Evolutionary conservation across 2,797 vertebrate species (phyloP).

Genomic region (Catharus ustulatus): DNA sequence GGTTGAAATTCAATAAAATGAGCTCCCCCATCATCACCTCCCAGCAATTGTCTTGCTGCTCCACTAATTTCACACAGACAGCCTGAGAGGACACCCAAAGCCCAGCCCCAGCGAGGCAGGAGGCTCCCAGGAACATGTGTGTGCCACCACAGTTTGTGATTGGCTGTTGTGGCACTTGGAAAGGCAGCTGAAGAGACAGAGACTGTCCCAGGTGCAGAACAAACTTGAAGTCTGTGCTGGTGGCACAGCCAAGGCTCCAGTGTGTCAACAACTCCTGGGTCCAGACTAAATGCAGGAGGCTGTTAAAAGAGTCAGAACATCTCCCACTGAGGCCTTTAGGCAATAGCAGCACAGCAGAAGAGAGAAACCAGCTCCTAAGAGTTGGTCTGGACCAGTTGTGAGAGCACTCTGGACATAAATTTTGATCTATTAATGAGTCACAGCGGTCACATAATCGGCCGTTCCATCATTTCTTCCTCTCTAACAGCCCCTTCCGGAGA

Average conservation of each 20-base stretch:
- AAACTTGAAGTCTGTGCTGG: not conserved
- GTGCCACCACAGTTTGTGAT: constrained; percentile 24
- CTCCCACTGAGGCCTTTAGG: constrained; percentile 32
- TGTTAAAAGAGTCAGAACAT: not conserved
- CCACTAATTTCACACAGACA: not conserved
- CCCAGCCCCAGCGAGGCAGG: not conserved
- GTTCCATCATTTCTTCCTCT: constrained; percentile 16
- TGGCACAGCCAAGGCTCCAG: not conserved
- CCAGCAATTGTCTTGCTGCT: not conserved
- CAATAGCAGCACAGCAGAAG: not conserved
- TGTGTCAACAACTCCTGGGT: not conserved
- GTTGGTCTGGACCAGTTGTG: not conserved
- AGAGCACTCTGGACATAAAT: constrained; percentile 52
- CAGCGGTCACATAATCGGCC: not conserved
- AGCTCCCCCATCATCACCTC: not conserved
- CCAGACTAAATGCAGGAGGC: not conserved
- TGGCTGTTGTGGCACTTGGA: not conserved
- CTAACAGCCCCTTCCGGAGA: constrained; percentile 52
- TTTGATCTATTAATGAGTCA: constrained; percentile 65
- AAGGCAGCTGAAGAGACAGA: not conserved
- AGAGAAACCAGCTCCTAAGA: constrained; percentile 28
- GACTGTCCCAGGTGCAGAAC: not conserved
- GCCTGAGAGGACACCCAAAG: not conserved
- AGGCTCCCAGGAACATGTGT: not conserved
- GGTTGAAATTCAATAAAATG: not conserved